Evolutionary conservation across 2,797 vertebrate genomes (phyloP).

Genomic region (Vipera latastei): DNA sequence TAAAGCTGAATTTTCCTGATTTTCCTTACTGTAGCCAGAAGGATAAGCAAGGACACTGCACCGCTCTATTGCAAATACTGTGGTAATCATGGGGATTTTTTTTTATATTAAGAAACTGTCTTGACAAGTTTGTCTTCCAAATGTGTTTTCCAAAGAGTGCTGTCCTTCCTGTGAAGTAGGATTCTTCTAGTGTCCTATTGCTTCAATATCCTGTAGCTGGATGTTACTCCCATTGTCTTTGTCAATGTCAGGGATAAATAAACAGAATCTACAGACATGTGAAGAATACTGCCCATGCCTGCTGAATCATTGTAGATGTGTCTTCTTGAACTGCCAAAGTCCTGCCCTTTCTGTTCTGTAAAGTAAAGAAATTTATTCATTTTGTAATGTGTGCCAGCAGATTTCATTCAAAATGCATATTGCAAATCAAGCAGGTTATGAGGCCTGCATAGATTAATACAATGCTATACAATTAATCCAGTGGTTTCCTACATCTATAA

Average conservation of each 20-base stretch:
- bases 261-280: background rate
- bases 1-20: background rate
- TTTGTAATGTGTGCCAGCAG: background rate
- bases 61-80: background rate
- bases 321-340: background rate
- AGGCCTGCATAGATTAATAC: background rate
- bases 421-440: background rate
- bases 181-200: background rate
- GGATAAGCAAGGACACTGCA: background rate
- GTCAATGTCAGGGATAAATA: background rate
- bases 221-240: background rate
- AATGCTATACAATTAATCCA: background rate
- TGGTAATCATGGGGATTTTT: no score
- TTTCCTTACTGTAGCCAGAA: background rate
- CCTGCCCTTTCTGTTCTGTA: background rate
- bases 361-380: no score
- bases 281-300: background rate
- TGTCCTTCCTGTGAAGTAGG: background rate
- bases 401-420: background rate
- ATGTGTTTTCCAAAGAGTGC: background rate
- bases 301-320: background rate
- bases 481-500: background rate
- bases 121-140: background rate
- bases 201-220: background rate
- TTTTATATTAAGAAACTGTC: background rate